phyloP scores from a whole-genome alignment of 2,797 vertebrate species.

The Scomberomorus guttatus region DNA sequence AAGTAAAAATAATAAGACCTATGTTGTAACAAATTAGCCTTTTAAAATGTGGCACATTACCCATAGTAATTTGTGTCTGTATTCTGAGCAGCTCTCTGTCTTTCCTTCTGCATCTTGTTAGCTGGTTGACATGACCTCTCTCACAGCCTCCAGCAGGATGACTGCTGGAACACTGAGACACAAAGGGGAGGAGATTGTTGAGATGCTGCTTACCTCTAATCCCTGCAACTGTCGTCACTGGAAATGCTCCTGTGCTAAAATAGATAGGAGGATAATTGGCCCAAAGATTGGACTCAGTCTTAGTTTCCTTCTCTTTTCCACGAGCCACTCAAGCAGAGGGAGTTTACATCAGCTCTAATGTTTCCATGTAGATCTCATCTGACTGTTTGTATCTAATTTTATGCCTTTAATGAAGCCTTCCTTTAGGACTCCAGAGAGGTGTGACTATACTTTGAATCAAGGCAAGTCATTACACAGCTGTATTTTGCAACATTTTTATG shows the following conservation, averaged over 20 bases:
- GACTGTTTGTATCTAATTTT: slow-evolving; percentile 7
- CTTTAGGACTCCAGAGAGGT: slow-evolving; percentile 9
- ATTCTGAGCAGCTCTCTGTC: background rate
- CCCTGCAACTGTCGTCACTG: background rate
- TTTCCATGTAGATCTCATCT: slow-evolving; percentile 15
- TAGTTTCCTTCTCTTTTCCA: background rate
- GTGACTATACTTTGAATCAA: background rate
- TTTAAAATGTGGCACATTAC: slow-evolving; percentile 1
- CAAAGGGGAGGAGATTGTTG: background rate
- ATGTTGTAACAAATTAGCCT: background rate
- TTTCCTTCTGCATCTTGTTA: background rate
- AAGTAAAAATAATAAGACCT: background rate
- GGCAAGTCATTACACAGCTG: background rate
- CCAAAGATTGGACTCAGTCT: background rate
- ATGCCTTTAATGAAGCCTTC: slow-evolving; percentile 1
- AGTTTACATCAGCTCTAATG: slow-evolving; percentile 13
- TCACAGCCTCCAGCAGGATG: background rate
- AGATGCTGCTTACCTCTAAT: slow-evolving; percentile 10
- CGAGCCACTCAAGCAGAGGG: background rate
- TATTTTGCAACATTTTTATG: slow-evolving; percentile 5
- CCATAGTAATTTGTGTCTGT: slow-evolving; percentile 2
- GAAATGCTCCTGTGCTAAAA: slow-evolving; percentile 11
- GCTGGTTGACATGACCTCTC: background rate
- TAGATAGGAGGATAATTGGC: slow-evolving; percentile 12
- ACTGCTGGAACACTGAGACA: background rate